Evolutionary conservation across 2,888 invertebrate genomes (phyloP).

Genomic region (Cancer borealis): DNA sequence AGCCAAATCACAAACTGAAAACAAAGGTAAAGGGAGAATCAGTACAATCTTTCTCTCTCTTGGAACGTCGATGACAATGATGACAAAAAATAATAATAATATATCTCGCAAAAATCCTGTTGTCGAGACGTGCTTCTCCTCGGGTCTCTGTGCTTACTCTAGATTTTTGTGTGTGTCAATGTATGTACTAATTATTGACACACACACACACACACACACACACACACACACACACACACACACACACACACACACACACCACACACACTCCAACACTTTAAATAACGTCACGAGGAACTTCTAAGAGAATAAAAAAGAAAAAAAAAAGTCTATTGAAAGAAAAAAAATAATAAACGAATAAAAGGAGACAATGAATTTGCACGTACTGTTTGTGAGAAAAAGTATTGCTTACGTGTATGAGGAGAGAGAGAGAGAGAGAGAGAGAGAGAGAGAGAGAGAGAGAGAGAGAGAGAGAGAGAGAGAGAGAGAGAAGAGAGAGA

Average conservation of each 20-base stretch:
- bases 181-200: no score
- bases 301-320: not conserved
- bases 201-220: not conserved
- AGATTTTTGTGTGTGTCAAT: no score
- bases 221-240: not conserved
- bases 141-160: no score
- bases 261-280: not conserved
- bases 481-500: not conserved
- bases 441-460: conserved; percentile 9
- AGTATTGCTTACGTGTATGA: no score
- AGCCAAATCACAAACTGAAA: no score
- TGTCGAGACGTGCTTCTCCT: no score
- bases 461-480: not conserved
- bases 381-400: not conserved
- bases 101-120: no score
- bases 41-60: no score
- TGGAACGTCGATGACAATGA: no score
- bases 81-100: no score
- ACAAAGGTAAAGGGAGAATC: no score
- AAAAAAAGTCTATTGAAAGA: not conserved
- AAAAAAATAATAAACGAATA: not conserved
- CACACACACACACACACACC: not conserved
- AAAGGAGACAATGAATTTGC: not conserved
- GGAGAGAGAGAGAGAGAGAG: conserved; percentile 7
- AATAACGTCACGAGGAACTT: not conserved